Evolutionary conservation across 2,888 invertebrate species (phyloP).

Genomic region (Philereme transversata): DNA sequence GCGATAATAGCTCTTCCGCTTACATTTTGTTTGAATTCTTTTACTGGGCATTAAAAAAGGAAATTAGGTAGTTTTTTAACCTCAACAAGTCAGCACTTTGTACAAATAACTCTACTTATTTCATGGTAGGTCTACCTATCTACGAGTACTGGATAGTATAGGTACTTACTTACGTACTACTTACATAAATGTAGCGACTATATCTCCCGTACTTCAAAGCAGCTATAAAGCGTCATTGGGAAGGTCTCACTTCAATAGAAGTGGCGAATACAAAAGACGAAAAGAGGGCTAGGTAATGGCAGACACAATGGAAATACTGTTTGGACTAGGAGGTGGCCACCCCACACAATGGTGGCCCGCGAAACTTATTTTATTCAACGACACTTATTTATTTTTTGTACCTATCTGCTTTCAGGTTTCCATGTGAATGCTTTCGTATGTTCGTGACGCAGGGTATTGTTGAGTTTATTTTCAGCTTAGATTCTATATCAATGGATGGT

Average conservation of each 20-base stretch:
- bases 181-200: conserved; percentile 39
- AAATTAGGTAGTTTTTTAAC: too few species aligned
- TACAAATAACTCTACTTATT: too few species aligned
- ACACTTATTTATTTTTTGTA: conserved; percentile 68
- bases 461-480: conserved; percentile 1
- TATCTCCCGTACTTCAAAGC: conserved; percentile 78
- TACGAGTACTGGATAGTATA: too few species aligned
- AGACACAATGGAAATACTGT: conserved; percentile 81
- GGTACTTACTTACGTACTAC: background rate
- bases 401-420: conserved; percentile 58
- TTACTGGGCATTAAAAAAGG: too few species aligned
- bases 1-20: too few species aligned
- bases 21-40: too few species aligned
- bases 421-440: conserved; percentile 46
- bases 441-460: conserved; percentile 7
- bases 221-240: conserved; percentile 76
- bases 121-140: too few species aligned
- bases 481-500: too few species aligned
- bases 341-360: conserved; percentile 71
- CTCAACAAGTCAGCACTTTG: too few species aligned
- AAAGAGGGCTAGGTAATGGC: conserved; percentile 82
- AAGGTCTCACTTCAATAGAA: conserved; percentile 81
- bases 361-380: conserved; percentile 77
- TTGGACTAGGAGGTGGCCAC: conserved; percentile 72
- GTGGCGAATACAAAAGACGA: conserved; percentile 79